A percentile compares a stretch with the other conserved stretches of the same genome.
Evolutionary conservation across 2,888 invertebrate species (phyloP).

Genomic region (Drosophila cyrtoloma): DNA sequence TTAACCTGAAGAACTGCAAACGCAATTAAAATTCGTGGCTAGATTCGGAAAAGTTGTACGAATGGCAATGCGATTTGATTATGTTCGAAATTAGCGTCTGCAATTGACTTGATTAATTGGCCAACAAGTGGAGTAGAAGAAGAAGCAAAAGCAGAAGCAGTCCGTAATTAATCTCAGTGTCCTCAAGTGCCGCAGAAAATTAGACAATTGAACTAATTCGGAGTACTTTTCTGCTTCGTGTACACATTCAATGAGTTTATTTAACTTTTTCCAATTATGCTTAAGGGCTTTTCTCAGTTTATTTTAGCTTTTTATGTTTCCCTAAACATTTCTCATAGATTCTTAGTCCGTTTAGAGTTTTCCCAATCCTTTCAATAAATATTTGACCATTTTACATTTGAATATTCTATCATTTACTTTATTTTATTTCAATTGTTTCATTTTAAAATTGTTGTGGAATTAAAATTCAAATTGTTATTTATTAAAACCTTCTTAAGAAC

Average conservation of each 20-base stretch:
- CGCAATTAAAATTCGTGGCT: slow-evolving; percentile 1
- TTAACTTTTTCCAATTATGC: neutral
- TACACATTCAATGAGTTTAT: neutral
- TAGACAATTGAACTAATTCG: slow-evolving; percentile 1
- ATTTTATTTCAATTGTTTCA: neutral
- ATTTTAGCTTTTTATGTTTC: accelerated
- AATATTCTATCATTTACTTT: neutral
- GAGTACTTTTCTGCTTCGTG: neutral
- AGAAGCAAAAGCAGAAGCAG: neutral
- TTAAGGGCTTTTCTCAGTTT: neutral
- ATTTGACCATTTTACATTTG: neutral
- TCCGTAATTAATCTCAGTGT: slow-evolving; percentile 17
- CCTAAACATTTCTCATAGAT: neutral
- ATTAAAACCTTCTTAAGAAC: no score
- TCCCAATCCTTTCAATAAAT: neutral
- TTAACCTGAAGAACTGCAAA: slow-evolving; percentile 6
- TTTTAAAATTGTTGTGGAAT: neutral
- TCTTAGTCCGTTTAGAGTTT: neutral
- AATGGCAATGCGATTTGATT: slow-evolving; percentile 35
- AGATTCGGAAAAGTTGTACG: neutral
- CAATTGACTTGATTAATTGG: slow-evolving; percentile 55
- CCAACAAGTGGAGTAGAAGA: neutral
- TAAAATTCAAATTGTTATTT: no score
- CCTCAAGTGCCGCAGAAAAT: slow-evolving; percentile 6
- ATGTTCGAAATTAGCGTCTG: slow-evolving; percentile 33